Conservation (phyloP, 2,113 vertebrate genomes). For the Tringa solitaria region DNA sequence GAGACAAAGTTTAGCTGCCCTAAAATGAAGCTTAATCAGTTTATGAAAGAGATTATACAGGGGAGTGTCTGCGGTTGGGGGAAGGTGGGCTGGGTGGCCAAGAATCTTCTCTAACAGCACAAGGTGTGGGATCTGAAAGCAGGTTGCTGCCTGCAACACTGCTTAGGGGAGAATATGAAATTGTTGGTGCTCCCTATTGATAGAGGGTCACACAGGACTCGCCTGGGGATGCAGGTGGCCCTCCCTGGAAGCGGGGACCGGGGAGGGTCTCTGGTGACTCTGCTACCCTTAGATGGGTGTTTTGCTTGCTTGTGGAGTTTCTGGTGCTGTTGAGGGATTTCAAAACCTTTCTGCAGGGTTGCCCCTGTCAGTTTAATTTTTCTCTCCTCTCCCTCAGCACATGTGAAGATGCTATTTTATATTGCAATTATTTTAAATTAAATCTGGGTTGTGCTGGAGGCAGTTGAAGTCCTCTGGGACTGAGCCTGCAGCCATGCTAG, state of each 20-base stretch:
- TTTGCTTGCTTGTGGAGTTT: not conserved
- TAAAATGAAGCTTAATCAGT: not conserved
- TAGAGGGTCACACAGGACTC: not conserved
- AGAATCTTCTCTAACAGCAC: not conserved
- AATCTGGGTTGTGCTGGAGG: conserved; percentile 61
- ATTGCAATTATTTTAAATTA: conserved; percentile 68
- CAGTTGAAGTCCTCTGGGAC: conserved; percentile 41
- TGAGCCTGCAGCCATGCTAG: conserved; percentile 22
- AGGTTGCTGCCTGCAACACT: not conserved
- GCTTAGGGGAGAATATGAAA: not conserved
- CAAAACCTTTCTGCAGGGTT: conserved; percentile 21
- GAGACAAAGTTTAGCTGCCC: conserved; percentile 6
- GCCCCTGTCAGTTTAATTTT: conserved; percentile 70
- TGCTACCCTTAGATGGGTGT: not conserved
- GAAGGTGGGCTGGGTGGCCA: not conserved
- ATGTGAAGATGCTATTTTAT: conserved; percentile 44
- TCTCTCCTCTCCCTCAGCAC: conserved; percentile 57
- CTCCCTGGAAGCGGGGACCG: not conserved
- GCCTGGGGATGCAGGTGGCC: not conserved
- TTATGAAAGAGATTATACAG: not conserved
- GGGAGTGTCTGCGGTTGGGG: not conserved
- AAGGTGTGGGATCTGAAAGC: not conserved
- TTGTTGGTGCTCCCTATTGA: not conserved
- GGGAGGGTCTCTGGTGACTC: not conserved
- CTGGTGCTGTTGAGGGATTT: conserved; percentile 55